Percentiles rank a stretch among this genome's conserved stretches.
Conservation (phyloP, 2,113 vertebrate genomes). For the Pandion haliaetus region DNA sequence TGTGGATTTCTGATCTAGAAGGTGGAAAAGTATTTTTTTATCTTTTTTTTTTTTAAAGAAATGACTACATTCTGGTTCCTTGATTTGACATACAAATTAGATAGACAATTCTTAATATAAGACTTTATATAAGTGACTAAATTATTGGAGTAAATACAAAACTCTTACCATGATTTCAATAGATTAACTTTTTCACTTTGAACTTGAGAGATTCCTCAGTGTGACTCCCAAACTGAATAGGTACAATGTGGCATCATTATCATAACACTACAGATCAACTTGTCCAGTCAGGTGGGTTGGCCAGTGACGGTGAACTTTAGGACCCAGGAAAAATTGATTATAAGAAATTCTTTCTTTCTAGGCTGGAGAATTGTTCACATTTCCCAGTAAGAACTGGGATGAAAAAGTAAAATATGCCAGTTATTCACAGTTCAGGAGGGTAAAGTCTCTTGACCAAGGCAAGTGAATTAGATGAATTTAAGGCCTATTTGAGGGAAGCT, state of each 20-base stretch:
- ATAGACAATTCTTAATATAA: not conserved
- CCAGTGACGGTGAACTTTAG: not conserved
- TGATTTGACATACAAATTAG: not conserved
- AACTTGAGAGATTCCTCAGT: not conserved
- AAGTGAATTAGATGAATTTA: not conserved
- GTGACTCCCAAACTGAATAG: not conserved
- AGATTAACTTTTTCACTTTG: not conserved
- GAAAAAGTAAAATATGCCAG: not conserved
- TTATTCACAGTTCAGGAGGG: not conserved
- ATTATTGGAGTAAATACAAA: not conserved
- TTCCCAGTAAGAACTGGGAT: not conserved
- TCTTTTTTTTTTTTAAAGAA: not conserved
- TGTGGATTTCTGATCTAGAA: not conserved
- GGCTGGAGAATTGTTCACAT: not conserved
- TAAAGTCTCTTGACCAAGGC: not conserved
- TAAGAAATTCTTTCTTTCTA: not conserved
- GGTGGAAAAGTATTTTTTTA: not conserved
- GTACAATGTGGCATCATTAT: rapidly evolving
- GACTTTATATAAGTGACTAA: not conserved
- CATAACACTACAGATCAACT: not conserved
- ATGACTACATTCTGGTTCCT: not conserved
- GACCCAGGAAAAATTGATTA: not conserved
- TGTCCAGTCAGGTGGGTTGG: not conserved
- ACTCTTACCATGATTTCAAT: not conserved
- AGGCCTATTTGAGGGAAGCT: not conserved